Evolutionary conservation across 2,888 invertebrate species (phyloP).

Genomic region (Ctenicera cuprea): DNA sequence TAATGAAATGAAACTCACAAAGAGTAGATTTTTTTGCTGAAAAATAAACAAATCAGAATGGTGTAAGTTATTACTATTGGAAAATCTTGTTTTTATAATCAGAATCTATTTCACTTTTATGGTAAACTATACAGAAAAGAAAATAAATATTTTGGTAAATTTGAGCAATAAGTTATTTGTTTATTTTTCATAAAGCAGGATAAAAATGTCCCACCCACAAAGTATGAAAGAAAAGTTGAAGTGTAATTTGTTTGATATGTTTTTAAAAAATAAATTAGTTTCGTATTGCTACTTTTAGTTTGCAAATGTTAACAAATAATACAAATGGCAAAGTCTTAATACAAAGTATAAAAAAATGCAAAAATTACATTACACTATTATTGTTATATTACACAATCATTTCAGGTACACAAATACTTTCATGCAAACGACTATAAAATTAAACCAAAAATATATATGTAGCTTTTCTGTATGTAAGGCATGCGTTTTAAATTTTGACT

Average conservation of each 20-base stretch:
- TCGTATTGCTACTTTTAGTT: neutral
- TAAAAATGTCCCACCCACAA: neutral
- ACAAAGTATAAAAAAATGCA: conserved; percentile 10
- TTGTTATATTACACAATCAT: conserved; percentile 21
- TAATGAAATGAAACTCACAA: too few species aligned
- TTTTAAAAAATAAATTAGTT: neutral
- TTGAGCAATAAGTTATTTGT: too few species aligned
- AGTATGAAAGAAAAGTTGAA: neutral
- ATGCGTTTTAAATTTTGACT: conserved; percentile 9
- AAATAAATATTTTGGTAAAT: too few species aligned
- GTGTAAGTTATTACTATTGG: too few species aligned
- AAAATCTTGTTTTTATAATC: too few species aligned
- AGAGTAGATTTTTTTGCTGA: too few species aligned
- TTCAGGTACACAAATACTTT: conserved; percentile 41
- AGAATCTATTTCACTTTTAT: too few species aligned
- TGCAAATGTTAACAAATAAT: neutral
- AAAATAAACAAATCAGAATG: too few species aligned
- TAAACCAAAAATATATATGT: conserved; percentile 28
- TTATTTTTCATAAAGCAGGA: neutral
- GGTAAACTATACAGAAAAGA: too few species aligned
- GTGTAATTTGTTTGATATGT: neutral
- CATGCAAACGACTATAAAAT: conserved; percentile 37
- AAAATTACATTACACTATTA: conserved; percentile 3
- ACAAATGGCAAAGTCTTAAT: conserved; percentile 5
- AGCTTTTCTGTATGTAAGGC: conserved; percentile 17